Evolutionary conservation across 1,140 invertebrate genomes (phyloP).

Genomic region (Fopius arisanus): DNA sequence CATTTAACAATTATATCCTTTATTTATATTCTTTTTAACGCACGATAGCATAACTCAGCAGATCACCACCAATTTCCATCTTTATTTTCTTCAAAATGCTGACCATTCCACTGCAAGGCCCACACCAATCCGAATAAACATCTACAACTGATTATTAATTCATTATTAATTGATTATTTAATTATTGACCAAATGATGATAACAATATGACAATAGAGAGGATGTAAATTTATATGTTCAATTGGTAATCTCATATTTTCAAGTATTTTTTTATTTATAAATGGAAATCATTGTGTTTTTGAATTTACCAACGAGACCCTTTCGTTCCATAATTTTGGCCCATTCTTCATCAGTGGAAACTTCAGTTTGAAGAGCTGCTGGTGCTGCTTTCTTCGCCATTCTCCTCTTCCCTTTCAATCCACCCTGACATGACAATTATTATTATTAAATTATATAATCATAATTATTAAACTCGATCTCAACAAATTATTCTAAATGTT

Average conservation of each 20-base stretch:
- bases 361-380: conserved; percentile 80
- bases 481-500: too few relatives aligned
- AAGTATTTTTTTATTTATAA: too few relatives aligned
- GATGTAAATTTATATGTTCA: too few relatives aligned
- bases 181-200: too few relatives aligned
- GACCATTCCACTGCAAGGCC: conserved; percentile 87
- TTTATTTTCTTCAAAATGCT: conserved; percentile 88
- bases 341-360: conserved; percentile 88
- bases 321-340: conserved; percentile 78
- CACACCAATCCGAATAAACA: conserved; percentile 93
- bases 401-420: conserved; percentile 44
- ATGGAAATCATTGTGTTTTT: too few relatives aligned
- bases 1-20: too few relatives aligned
- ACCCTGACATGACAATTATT: conserved; percentile 39
- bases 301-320: conserved; percentile 79
- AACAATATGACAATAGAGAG: too few relatives aligned
- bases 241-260: too few relatives aligned
- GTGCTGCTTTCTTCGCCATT: conserved; percentile 76
- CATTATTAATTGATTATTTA: too few relatives aligned
- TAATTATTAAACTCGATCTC: too few relatives aligned
- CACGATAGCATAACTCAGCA: conserved; percentile 81
- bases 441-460: too few relatives aligned
- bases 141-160: conserved; percentile 84
- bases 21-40: conserved; percentile 44
- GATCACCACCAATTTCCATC: conserved; percentile 85